Evolutionary conservation across 2,113 vertebrate species (phyloP).

Genomic region (Ornithorhynchus anatinus): DNA sequence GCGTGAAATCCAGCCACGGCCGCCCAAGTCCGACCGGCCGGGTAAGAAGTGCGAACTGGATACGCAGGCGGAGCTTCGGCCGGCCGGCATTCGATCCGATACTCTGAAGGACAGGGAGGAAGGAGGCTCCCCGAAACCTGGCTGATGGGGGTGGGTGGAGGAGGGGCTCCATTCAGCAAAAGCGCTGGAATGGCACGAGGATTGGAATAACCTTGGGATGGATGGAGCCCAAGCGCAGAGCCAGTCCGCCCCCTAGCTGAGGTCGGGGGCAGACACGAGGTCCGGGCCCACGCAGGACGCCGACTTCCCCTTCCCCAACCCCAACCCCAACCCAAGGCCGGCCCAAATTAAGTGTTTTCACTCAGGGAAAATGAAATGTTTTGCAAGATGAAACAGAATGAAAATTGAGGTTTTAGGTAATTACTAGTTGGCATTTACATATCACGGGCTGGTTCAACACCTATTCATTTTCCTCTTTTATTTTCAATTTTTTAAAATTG

Average conservation of each 20-base stretch:
- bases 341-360: constrained; percentile 79
- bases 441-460: constrained; percentile 84
- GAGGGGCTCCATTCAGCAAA: constrained; percentile 7
- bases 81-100: constrained; percentile 16
- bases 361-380: constrained; percentile 82
- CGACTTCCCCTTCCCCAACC: constrained; percentile 15
- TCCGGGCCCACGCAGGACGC: constrained; percentile 10
- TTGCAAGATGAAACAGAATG: constrained; percentile 84
- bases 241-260: constrained; percentile 70
- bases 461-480: constrained; percentile 86
- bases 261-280: neutral
- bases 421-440: constrained; percentile 87
- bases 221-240: constrained; percentile 25
- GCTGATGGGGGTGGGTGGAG: fast-evolving
- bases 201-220: constrained; percentile 54
- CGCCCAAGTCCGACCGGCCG: neutral
- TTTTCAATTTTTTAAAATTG: constrained; percentile 84
- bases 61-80: neutral
- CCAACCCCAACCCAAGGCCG: constrained; percentile 35
- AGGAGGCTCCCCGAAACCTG: neutral
- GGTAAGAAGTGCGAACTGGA: constrained; percentile 1
- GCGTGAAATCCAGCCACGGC: neutral
- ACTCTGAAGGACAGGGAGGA: constrained; percentile 34
- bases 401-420: constrained; percentile 86
- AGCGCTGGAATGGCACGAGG: constrained; percentile 28